Base-by-base conservation (phyloP, 2,113 vertebrate genomes). In the Shinisaurus crocodilurus region DNA sequence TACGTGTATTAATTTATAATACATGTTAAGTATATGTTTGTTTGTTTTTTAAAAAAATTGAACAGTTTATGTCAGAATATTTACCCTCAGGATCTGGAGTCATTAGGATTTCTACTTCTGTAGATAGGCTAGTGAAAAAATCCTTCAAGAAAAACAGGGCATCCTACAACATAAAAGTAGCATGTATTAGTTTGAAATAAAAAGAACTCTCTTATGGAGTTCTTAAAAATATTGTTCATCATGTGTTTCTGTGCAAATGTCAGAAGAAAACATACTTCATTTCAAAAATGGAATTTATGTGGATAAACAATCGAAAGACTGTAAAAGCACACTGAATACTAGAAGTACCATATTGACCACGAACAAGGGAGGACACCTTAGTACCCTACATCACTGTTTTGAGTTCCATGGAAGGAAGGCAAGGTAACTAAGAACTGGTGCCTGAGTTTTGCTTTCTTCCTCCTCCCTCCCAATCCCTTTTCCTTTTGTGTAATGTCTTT, bases 121-220 rank as follows among this genome's bases (percentile, higher is more conserved):
- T 92, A 89, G 99, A 98, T 77, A 99, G 98, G 95, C 98, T 99
- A 60, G 98, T 97, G 90, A 99, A 99, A 96, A 99, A 99, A 93
- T 99, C 98, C 95, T 99, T 99, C 95, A 99, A 94, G 97, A 99
- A 99, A 96, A 99, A 99, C 94, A 99, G 96, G 40, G 99, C 99
- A 96, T 99, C 99, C 99, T 99, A 91, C 82, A 90, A 63, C 63
- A 3, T 70, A 88, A 94, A 95, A 90, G 93, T 5, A 74, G 63
- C 85, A 92, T 3, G 75, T 0, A 50, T 60, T 54, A 25, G 57
- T 43, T 72, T 90, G 76, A 83, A 93, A 86, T 40, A 70, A 75
- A 79, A 84, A 63, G 1, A 84, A n/a, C 12, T 34, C 27, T 12
- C n/a, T 48, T 32, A 1, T 0, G 0, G 45, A 69, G 37, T 72